A percentile compares a stretch with the other conserved stretches of the same genome.
phyloP scores from a whole-genome alignment of 2,797 vertebrate species.

The Pipistrellus pipistrellus region DNA sequence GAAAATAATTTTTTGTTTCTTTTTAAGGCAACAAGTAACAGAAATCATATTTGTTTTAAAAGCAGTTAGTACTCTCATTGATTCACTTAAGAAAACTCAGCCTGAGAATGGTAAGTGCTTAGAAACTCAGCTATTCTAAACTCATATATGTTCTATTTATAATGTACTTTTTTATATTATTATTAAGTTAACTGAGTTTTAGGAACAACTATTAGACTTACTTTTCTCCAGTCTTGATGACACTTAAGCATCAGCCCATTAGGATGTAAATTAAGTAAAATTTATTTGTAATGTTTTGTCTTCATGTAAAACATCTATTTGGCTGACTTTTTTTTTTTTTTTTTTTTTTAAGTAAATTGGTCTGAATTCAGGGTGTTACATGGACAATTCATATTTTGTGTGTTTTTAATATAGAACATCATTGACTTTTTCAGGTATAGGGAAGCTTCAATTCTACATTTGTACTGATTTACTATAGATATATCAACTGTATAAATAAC shows the following conservation, averaged over 20 bases:
- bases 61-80: slow-evolving; percentile 99
- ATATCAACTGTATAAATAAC: slow-evolving; percentile 23
- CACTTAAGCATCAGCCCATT: slow-evolving; percentile 34
- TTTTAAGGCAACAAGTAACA: slow-evolving; percentile 97
- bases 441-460: not conserved
- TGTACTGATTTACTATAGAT: slow-evolving; percentile 27
- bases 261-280: slow-evolving; percentile 46
- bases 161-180: not conserved
- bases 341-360: not conserved
- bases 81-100: slow-evolving; percentile 99
- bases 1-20: slow-evolving; percentile 74
- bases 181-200: slow-evolving; percentile 62
- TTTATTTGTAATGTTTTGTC: slow-evolving; percentile 28
- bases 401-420: slow-evolving; percentile 51
- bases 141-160: slow-evolving; percentile 22
- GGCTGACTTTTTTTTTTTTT: not conserved
- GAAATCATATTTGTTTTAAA: slow-evolving; percentile 99
- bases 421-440: not conserved
- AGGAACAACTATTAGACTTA: slow-evolving; percentile 12
- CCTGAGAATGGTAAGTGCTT: slow-evolving; percentile 97
- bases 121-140: slow-evolving; percentile 60
- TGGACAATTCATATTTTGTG: slow-evolving; percentile 38
- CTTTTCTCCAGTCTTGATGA: not conserved
- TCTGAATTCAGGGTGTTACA: slow-evolving; percentile 33
- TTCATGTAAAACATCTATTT: slow-evolving; percentile 6